phyloP scores from a whole-genome alignment of 2,888 invertebrate species.

The Calameuta idolon region DNA sequence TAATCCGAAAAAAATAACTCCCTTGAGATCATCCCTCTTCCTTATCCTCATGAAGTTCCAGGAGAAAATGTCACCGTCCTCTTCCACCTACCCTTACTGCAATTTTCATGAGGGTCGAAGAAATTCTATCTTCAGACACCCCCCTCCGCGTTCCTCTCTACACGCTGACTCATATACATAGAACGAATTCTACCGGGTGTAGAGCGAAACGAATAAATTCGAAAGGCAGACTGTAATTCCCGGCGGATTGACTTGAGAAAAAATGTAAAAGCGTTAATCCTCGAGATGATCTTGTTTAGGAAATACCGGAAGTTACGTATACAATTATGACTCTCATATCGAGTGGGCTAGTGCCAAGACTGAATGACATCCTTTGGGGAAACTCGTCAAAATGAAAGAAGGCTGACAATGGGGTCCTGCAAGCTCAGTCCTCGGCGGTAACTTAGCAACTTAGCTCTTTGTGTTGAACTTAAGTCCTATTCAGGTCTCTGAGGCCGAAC shows the following conservation, averaged over 20 bases:
- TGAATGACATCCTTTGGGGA: neutral
- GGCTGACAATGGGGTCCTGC: conserved; percentile 16
- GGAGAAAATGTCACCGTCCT: neutral
- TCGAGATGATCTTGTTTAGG: neutral
- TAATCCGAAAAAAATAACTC: conserved; percentile 47
- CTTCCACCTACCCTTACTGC: neutral
- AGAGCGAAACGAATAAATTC: neutral
- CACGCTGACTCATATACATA: neutral
- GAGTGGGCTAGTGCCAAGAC: neutral
- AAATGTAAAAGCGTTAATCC: neutral
- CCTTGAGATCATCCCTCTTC: neutral
- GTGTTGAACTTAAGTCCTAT: conserved; percentile 40
- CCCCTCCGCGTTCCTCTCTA: neutral
- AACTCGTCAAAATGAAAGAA: neutral
- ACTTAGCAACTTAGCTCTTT: conserved; percentile 41
- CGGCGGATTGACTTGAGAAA: neutral
- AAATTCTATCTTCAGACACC: neutral
- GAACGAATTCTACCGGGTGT: neutral
- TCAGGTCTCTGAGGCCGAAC: conserved; percentile 12
- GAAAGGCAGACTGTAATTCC: neutral
- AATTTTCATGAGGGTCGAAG: neutral
- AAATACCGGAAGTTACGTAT: neutral
- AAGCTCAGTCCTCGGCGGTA: conserved; percentile 3
- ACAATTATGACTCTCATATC: neutral
- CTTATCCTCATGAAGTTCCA: neutral